phyloP scores from a whole-genome alignment of 2,888 invertebrate species.

The Dynastes hyllus region DNA sequence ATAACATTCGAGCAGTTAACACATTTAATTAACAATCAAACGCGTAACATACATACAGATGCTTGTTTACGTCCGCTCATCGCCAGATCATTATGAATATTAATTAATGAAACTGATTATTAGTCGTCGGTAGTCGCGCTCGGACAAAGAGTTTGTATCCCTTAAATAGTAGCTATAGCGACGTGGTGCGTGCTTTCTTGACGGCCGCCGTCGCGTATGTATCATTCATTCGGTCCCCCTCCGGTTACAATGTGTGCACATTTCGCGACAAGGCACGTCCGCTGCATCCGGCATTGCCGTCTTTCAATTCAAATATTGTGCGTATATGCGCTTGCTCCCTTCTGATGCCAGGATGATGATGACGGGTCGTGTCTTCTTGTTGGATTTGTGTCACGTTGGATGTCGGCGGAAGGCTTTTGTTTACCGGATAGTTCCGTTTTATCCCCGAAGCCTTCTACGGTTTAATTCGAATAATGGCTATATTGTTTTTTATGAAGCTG shows the following conservation, averaged over 20 bases:
- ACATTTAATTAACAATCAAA: conserved; percentile 14
- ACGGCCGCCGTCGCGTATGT: conserved; percentile 24
- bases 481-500: no score
- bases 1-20: neutral
- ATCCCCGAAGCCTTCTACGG: neutral
- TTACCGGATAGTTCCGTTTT: conserved; percentile 18
- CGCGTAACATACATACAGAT: conserved; percentile 10
- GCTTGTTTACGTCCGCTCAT: conserved; percentile 27
- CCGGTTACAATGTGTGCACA: conserved; percentile 41
- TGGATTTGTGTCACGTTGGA: neutral
- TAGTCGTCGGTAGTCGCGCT: conserved; percentile 57
- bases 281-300: conserved; percentile 47
- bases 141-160: conserved; percentile 55
- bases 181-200: conserved; percentile 50
- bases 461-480: neutral
- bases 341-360: conserved; percentile 10
- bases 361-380: conserved; percentile 20
- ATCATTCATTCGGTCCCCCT: conserved; percentile 23
- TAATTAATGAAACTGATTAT: conserved; percentile 57
- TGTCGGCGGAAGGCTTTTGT: conserved; percentile 22
- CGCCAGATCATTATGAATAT: conserved; percentile 54
- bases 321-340: neutral
- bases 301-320: conserved; percentile 46
- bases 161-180: conserved; percentile 51
- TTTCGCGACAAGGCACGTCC: conserved; percentile 50